Evolutionary conservation across 1,140 invertebrate genomes (phyloP), one percentile per base, ranked within the genome.

Genomic region (Mactra quadrangularis): DNA sequence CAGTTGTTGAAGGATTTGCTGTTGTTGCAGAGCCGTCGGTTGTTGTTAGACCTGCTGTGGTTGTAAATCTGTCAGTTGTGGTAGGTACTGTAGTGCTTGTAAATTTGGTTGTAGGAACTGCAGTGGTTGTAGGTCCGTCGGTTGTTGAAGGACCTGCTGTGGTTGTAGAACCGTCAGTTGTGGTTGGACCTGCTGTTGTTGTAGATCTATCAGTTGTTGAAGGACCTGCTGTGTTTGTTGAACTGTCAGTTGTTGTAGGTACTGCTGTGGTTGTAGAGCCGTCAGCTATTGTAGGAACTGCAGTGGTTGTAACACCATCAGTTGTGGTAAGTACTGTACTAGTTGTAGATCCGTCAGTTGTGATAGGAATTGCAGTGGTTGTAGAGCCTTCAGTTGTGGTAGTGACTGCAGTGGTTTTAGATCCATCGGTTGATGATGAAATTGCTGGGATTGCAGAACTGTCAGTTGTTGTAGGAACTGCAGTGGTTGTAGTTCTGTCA

Each of bases 261-360:
- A 38, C 6, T 19, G 11, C 31, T 22, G 60, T 35, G 19, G 45
- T 11, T 47, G 45, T 47, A 7, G 7, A 47, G 45, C 7, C 19
- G 52, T 57, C n/a, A n/a, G n/a, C n/a, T n/a, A n/a, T n/a, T n/a
- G n/a, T n/a, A n/a, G n/a, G n/a, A n/a, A n/a, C n/a, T n/a, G n/a
- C n/a, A n/a, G n/a, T n/a, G n/a, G n/a, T n/a, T n/a, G n/a, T 4
- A 29, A 4, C 52, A n/a, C 15, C 52, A 22, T 6, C 17, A 27
- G 55, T 17, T 57, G 55, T 57, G 27, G n/a, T 29, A 6, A 57
- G n/a, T n/a, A 6, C 52, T 55, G 52, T 55, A 55, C n/a, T n/a
- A n/a, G n/a, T n/a, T n/a, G n/a, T n/a, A n/a, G n/a, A n/a, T n/a
- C n/a, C n/a, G n/a, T n/a, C n/a, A n/a, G n/a, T n/a, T n/a, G n/a